Base-by-base conservation (phyloP, 2,888 invertebrate genomes). In the Trichacis sp. region DNA sequence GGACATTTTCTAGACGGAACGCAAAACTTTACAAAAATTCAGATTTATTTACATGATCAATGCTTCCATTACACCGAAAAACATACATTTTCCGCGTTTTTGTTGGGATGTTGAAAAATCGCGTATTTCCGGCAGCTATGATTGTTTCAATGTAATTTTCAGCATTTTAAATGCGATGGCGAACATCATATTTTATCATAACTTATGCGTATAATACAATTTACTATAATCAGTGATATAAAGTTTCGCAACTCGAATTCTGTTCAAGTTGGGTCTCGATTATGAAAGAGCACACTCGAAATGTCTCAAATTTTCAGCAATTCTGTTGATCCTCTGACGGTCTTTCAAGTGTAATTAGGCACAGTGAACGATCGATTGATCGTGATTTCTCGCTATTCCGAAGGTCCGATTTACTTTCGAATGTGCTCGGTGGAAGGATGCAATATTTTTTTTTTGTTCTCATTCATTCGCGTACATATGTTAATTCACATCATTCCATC, bases 21-120 rank as follows among this genome's bases (percentile, higher is more conserved):
- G 53, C 71, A 73, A 76, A 71, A 62, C 69, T 75, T 78, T 73
- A 75, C 64, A 77, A 75, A 75, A 52, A 63, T 36, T 33, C 45
- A 50, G 50, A 42, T 49, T 59, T 73, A 77, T 77, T 75, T 77
- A 77, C 76, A 77, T 73, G 73, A 75, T 73, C 74, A 68, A 72
- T 69, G 71, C 59, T 62, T 68, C 68, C 55, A 57, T 63, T 63
- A 63, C 67, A 67, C 38, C 56, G 63, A 56, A 63, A 40, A 40
- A 40, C n/a, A n/a, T n/a, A n/a, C n/a, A n/a, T n/a, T n/a, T n/a
- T n/a, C n/a, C n/a, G n/a, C n/a, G n/a, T n/a, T n/a, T n/a, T n/a
- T n/a, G n/a, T n/a, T n/a, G n/a, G n/a, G n/a, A n/a, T n/a, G n/a
- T n/a, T n/a, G n/a, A n/a, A n/a, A n/a, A n/a, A n/a, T n/a, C n/a